Evolutionary conservation across 2,888 invertebrate species (phyloP).

Genomic region (Tachina fera): DNA sequence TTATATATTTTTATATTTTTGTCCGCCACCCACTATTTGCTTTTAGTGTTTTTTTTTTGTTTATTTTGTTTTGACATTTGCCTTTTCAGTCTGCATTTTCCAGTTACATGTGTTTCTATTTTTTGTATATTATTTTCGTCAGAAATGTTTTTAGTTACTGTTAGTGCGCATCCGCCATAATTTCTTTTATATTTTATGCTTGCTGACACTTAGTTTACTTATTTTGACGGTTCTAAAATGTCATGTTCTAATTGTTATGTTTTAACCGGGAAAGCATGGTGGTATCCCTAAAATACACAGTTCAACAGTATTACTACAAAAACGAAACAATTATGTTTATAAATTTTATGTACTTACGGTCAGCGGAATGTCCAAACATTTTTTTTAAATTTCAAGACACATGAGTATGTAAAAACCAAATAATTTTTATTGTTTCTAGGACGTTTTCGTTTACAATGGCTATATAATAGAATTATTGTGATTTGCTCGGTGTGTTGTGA

Average conservation of each 20-base stretch:
- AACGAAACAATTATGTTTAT: not conserved
- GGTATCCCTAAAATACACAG: slow-evolving; percentile 37
- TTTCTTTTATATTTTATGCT: not conserved
- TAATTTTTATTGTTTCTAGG: too few relatives aligned
- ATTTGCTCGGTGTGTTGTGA: too few relatives aligned
- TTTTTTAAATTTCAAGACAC: too few relatives aligned
- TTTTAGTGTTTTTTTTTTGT: slow-evolving; percentile 4
- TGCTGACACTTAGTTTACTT: slow-evolving; percentile 22
- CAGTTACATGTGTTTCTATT: slow-evolving; percentile 59
- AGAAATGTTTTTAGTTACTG: slow-evolving; percentile 21
- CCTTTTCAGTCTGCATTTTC: slow-evolving; percentile 43
- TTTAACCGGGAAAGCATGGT: not conserved
- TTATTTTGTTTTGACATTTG: slow-evolving; percentile 56
- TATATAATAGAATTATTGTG: too few relatives aligned
- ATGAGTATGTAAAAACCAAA: too few relatives aligned
- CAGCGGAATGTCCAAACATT: too few relatives aligned
- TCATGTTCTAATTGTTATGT: slow-evolving; percentile 4
- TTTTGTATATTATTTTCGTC: slow-evolving; percentile 40
- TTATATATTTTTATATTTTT: slow-evolving; percentile 12
- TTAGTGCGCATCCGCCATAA: slow-evolving; percentile 56
- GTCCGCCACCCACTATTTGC: slow-evolving; percentile 40
- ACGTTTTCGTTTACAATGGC: too few relatives aligned
- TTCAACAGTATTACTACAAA: not conserved
- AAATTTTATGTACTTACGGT: too few relatives aligned
- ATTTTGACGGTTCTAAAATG: slow-evolving; percentile 33